Percentiles rank a stretch among this genome's conserved stretches.
These are phyloP conservation scores for Apeira syringaria DNA, from an alignment of 2,888 invertebrate genomes.

Conservation along the genomic window DNA sequence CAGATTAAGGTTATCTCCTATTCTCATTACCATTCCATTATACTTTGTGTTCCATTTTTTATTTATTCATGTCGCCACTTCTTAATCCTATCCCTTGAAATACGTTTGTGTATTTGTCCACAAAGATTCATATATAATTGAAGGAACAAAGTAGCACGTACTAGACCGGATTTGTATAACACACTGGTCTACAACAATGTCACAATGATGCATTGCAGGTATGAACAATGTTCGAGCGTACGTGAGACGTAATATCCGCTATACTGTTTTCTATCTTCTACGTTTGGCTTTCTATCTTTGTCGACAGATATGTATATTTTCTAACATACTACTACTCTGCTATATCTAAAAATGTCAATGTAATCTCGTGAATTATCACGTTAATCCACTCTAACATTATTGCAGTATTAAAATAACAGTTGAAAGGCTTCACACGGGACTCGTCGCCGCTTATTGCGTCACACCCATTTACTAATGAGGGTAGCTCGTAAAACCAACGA, in stretches of 20 bases:
- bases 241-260: conserved; percentile 41
- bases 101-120: no score
- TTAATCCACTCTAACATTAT: conserved; percentile 11
- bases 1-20: conserved; percentile 44
- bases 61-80: conserved; percentile 22
- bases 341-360: no score
- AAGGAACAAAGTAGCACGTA: conserved; percentile 13
- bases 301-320: no score
- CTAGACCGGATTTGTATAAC: conserved; percentile 26
- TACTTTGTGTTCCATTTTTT: conserved; percentile 19
- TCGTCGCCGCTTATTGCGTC: conserved; percentile 33
- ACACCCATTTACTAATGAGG: conserved; percentile 56
- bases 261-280: no score
- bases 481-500: conserved; percentile 44
- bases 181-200: conserved; percentile 25
- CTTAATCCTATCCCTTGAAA: neutral
- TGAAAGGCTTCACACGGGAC: conserved; percentile 35
- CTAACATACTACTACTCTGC: no score
- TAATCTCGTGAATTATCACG: no score
- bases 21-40: conserved; percentile 36
- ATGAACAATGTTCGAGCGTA: conserved; percentile 53
- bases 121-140: conserved; percentile 10
- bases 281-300: conserved; percentile 16
- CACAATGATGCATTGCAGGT: conserved; percentile 69
- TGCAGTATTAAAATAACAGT: conserved; percentile 35